These are phyloP conservation scores for Euwallacea fornicatus DNA, from an alignment of 1,140 invertebrate genomes.

Conservation along the genomic window DNA sequence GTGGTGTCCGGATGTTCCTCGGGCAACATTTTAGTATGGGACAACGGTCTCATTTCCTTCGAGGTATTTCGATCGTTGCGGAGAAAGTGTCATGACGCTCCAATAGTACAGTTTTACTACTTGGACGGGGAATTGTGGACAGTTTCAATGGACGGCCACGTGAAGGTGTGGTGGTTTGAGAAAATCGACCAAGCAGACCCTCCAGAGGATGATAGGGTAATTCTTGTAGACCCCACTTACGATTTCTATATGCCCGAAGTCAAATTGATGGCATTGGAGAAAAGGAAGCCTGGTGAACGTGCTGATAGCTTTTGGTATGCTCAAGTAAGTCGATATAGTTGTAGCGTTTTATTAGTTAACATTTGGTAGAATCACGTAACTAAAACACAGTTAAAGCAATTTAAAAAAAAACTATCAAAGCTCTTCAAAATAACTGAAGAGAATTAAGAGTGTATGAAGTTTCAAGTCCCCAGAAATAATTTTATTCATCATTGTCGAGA, in stretches of 20 bases:
- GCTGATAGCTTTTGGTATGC: slow-evolving; percentile 37
- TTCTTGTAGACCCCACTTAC: slow-evolving; percentile 79
- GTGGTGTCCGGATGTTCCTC: slow-evolving; percentile 82
- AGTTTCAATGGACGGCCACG: slow-evolving; percentile 75
- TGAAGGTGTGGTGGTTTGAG: slow-evolving; percentile 86
- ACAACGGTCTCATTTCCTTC: slow-evolving; percentile 81
- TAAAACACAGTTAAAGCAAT: too few species aligned
- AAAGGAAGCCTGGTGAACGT: slow-evolving; percentile 45
- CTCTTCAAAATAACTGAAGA: too few species aligned
- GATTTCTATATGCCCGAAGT: slow-evolving; percentile 64
- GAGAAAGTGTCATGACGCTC: slow-evolving; percentile 71
- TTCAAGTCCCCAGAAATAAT: too few species aligned
- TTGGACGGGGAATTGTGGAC: slow-evolving; percentile 66
- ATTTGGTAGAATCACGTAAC: background rate
- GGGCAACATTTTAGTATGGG: slow-evolving; percentile 90
- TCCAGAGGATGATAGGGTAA: slow-evolving; percentile 72
- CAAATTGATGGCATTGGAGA: slow-evolving; percentile 61
- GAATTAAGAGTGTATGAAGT: too few species aligned
- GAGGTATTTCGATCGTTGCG: slow-evolving; percentile 71
- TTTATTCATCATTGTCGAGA: background rate
- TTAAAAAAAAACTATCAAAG: too few species aligned
- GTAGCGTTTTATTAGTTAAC: background rate
- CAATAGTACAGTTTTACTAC: slow-evolving; percentile 74
- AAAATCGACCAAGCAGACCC: slow-evolving; percentile 80
- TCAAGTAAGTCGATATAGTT: slow-evolving; percentile 33